These are phyloP conservation scores for Gobio gobio DNA, from an alignment of 2,113 vertebrate species.

Conservation along the genomic window DNA sequence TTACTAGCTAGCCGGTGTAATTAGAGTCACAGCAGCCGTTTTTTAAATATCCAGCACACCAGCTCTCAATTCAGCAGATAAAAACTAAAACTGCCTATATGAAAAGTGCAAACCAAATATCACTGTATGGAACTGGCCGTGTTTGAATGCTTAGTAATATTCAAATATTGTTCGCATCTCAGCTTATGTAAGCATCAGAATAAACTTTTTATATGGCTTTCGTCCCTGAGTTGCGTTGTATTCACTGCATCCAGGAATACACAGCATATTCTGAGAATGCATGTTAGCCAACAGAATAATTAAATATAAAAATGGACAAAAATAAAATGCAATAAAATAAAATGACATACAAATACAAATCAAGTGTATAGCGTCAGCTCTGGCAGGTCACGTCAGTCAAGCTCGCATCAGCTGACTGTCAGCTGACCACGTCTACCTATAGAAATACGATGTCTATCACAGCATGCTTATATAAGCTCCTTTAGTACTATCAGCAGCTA, in stretches of 20 bases:
- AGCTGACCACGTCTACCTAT: too few relatives aligned
- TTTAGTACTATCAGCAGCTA: too few relatives aligned
- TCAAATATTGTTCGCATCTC: background rate
- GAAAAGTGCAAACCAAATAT: background rate
- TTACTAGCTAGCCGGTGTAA: slow-evolving; percentile 16
- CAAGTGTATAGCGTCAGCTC: too few relatives aligned
- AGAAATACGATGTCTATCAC: too few relatives aligned
- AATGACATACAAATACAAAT: too few relatives aligned
- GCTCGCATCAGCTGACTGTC: too few relatives aligned
- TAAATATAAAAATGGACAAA: too few relatives aligned
- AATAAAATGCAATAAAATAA: too few relatives aligned
- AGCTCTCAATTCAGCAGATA: background rate
- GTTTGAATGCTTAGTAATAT: background rate
- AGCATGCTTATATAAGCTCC: too few relatives aligned
- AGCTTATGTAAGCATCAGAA: background rate
- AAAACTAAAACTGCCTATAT: background rate
- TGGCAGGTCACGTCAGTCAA: too few relatives aligned
- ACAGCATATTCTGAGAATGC: too few relatives aligned
- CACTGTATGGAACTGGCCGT: background rate
- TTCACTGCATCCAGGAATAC: background rate
- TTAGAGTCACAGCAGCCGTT: slow-evolving; percentile 17
- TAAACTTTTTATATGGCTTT: background rate
- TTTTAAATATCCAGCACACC: slow-evolving; percentile 20
- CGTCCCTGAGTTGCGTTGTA: background rate
- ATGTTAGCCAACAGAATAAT: too few relatives aligned